Conservation (phyloP, 1,140 invertebrate genomes). For the Fopius arisanus region DNA sequence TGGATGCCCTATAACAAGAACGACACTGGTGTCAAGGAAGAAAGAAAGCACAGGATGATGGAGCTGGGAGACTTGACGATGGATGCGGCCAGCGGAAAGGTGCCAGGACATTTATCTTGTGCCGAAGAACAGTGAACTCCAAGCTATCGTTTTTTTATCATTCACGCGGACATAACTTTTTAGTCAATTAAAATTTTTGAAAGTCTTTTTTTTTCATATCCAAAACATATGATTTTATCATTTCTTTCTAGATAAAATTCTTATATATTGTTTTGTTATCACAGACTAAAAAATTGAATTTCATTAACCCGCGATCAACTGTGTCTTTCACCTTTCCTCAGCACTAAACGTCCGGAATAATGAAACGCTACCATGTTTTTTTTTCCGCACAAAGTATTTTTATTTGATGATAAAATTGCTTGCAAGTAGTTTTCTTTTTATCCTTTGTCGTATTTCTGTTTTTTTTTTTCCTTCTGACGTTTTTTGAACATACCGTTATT, state of each 20-base stretch:
- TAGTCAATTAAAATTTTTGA: constrained; percentile 13
- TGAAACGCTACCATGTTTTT: constrained; percentile 56
- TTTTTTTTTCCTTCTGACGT: constrained; percentile 49
- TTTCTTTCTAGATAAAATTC: constrained; percentile 8
- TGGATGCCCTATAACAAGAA: constrained; percentile 81
- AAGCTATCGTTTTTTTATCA: constrained; percentile 54
- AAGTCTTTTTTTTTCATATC: constrained; percentile 20
- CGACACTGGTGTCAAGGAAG: constrained; percentile 43
- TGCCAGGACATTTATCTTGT: constrained; percentile 71
- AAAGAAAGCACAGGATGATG: constrained; percentile 39
- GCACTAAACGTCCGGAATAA: constrained; percentile 67
- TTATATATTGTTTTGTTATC: neutral
- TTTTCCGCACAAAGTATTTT: constrained; percentile 64
- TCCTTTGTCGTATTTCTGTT: constrained; percentile 54
- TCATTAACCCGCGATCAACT: constrained; percentile 31
- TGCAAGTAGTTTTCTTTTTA: constrained; percentile 47
- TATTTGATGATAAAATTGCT: constrained; percentile 56
- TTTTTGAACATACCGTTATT: constrained; percentile 59
- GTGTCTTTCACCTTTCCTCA: constrained; percentile 66
- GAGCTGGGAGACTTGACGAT: constrained; percentile 41
- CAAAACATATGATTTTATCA: constrained; percentile 10
- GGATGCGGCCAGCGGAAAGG: constrained; percentile 57
- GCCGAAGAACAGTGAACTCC: constrained; percentile 83
- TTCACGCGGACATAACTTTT: constrained; percentile 17
- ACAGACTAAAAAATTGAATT: neutral